Conservation (phyloP, 2,888 invertebrate species). For the Ornithoptera priamus region DNA sequence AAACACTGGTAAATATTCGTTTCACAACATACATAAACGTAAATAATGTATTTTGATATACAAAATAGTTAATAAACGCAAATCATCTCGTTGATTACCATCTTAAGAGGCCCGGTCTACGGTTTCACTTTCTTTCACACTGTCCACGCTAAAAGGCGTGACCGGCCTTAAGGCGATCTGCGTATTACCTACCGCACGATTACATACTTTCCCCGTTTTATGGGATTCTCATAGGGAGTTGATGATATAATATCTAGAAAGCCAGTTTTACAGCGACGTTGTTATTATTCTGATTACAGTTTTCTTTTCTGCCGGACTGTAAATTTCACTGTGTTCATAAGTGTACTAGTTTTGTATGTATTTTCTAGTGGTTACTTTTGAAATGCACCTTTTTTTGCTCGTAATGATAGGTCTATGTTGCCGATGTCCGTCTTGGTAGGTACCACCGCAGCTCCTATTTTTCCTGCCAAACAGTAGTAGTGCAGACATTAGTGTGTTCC, state of each 20-base stretch:
- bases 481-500: no score
- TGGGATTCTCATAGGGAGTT: slow-evolving; percentile 65
- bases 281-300: slow-evolving; percentile 38
- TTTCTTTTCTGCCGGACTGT: slow-evolving; percentile 13
- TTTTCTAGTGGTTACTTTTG: no score
- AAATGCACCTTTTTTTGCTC: no score
- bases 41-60: no score
- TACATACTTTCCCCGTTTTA: slow-evolving; percentile 77
- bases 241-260: slow-evolving; percentile 61
- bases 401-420: no score
- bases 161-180: slow-evolving; percentile 58
- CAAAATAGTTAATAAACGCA: neutral
- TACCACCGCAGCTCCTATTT: no score
- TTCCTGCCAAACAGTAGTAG: no score
- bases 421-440: no score
- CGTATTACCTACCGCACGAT: slow-evolving; percentile 53
- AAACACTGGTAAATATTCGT: no score
- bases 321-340: slow-evolving; percentile 9
- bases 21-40: no score
- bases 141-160: slow-evolving; percentile 58
- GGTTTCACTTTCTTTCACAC: slow-evolving; percentile 68
- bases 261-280: slow-evolving; percentile 37
- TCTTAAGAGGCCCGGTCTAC: slow-evolving; percentile 14
- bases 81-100: neutral
- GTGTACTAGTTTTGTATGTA: no score